Percentiles rank a stretch among this genome's conserved stretches.
phyloP scores from a whole-genome alignment of 1,140 invertebrate genomes.

The Leptestheria dahalacensis region DNA sequence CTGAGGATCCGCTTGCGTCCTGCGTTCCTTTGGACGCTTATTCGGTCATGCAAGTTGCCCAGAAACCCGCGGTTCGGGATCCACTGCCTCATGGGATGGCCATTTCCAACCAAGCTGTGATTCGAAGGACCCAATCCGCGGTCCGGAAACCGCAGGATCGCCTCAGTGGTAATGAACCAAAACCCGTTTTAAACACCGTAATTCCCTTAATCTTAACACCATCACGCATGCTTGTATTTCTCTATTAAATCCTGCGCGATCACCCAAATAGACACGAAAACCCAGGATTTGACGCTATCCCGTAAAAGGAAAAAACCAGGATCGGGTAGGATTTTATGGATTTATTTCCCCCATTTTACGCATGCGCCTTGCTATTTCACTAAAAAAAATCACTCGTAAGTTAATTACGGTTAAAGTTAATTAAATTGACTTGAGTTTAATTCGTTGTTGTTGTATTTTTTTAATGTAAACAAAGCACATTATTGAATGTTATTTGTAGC shows the following conservation, averaged over 20 bases:
- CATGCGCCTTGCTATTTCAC: too few species aligned
- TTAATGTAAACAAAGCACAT: background rate
- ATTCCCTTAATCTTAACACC: too few species aligned
- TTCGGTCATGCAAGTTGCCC: background rate
- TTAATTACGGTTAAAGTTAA: too few species aligned
- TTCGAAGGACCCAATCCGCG: background rate
- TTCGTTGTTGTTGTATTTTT: too few species aligned
- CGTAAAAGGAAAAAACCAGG: slow-evolving; percentile 9
- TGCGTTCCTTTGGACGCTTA: slow-evolving; percentile 20
- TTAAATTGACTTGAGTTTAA: too few species aligned
- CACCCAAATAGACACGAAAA: slow-evolving; percentile 1
- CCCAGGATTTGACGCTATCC: background rate
- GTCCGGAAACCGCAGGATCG: background rate
- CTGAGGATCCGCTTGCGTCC: slow-evolving; percentile 22
- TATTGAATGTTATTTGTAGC: background rate
- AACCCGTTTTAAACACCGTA: background rate
- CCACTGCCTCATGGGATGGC: background rate
- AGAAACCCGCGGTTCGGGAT: too few species aligned
- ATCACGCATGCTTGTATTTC: too few species aligned
- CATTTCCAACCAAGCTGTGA: background rate
- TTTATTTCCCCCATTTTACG: slow-evolving; percentile 5
- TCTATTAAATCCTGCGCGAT: too few species aligned
- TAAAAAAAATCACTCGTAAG: too few species aligned
- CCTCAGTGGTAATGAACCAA: too few species aligned
- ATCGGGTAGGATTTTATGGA: slow-evolving; percentile 1